phyloP scores from a whole-genome alignment of 1,140 invertebrate species.

The Cylas formicarius region DNA sequence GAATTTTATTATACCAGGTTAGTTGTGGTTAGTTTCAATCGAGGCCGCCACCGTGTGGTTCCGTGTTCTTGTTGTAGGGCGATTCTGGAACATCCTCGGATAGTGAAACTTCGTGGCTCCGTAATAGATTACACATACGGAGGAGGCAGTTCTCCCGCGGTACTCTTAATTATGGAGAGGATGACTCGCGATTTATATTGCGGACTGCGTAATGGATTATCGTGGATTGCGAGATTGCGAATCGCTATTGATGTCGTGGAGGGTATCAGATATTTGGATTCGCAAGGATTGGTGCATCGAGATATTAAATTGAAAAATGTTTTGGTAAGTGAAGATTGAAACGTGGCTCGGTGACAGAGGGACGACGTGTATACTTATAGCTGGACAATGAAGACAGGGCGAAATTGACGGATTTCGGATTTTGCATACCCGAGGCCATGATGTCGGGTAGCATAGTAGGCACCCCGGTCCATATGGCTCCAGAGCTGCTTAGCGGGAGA shows the following conservation, averaged over 20 bases:
- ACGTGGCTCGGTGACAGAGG: no score
- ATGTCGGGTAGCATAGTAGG: slow-evolving; percentile 82
- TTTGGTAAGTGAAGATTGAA: slow-evolving; percentile 47
- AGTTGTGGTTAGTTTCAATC: neutral
- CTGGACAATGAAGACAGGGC: slow-evolving; percentile 68
- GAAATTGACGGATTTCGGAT: slow-evolving; percentile 82
- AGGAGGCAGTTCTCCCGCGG: slow-evolving; percentile 58
- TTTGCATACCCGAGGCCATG: slow-evolving; percentile 87
- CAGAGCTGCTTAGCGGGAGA: slow-evolving; percentile 72
- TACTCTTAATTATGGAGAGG: slow-evolving; percentile 70
- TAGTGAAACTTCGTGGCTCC: slow-evolving; percentile 74
- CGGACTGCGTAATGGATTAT: slow-evolving; percentile 64
- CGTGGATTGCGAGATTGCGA: slow-evolving; percentile 61
- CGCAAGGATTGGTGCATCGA: slow-evolving; percentile 78
- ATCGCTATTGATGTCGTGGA: slow-evolving; percentile 79
- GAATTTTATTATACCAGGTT: slow-evolving; percentile 83
- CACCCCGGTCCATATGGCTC: slow-evolving; percentile 89
- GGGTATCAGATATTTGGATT: slow-evolving; percentile 81
- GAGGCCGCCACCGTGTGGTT: neutral
- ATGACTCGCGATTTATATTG: slow-evolving; percentile 73
- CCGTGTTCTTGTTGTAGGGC: slow-evolving; percentile 48
- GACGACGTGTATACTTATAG: slow-evolving; percentile 19
- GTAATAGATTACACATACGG: slow-evolving; percentile 76
- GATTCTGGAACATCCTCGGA: slow-evolving; percentile 75
- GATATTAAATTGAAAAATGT: slow-evolving; percentile 91